Base-by-base conservation (phyloP, 2,797 vertebrate species). In the Clarias platycephalus region DNA sequence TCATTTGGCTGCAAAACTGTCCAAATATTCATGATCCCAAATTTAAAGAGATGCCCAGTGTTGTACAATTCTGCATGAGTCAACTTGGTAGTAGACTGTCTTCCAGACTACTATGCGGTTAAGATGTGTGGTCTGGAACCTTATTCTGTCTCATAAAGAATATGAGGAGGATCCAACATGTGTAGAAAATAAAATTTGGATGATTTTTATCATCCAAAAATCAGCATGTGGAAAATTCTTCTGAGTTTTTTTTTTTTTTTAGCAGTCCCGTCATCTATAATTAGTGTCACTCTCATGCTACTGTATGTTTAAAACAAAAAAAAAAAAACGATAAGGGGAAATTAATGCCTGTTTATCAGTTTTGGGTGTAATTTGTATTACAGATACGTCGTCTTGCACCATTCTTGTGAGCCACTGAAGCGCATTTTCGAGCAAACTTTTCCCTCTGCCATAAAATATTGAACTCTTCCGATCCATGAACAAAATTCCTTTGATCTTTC, bases 401-500 rank as follows among this genome's bases (percentile, higher is more conserved):
- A 26, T 62, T 64, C 84, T 40, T 58, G 9, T 76, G 78, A 80
- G 40, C 58, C 63, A 77, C 83, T 76, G 55, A 49, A 86, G 76
- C 74, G 55, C 78, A 79, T 70, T 64, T 83, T 88, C 31, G 66
- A 84, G 82, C 18, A 10, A 49, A 77, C 85, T 62, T 86, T 83
- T 77, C 79, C 78, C 85, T 84, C 49, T 58, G 53, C 75, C 64
- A 86, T 90, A 80, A 89, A 89, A 88, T 88, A 88, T 88, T 88
- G 81, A 89, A 89, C 63, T 88, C 85, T 80, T 89, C 80, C 72
- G 85, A 88, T 86, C 85, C 85, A 70, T 83, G 84, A 88, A 87
- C 88, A 88, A 70, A 86, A 87, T 88, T 89, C 86, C 67, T 90
- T 91, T 89, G 88, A 93, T 92, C 88, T 85, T 67, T 76, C 77